Percentiles rank a stretch among this genome's conserved stretches.
Evolutionary conservation across 2,113 vertebrate genomes (phyloP).

Genomic region (Stigmatopora argus): DNA sequence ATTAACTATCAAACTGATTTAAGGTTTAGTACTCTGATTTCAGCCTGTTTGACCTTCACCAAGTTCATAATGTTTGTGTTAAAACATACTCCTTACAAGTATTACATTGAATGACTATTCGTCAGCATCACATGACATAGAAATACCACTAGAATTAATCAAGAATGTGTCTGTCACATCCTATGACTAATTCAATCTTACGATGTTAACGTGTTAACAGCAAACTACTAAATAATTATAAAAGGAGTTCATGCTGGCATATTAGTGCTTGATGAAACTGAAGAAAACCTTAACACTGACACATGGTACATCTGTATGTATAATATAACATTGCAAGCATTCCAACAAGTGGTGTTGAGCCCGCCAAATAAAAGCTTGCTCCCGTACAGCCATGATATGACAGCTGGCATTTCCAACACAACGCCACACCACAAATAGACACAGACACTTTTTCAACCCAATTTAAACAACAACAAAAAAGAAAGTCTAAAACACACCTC

Average conservation of each 20-base stretch:
- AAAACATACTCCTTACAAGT: neutral
- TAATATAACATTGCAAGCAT: slow-evolving; percentile 28
- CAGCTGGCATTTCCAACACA: slow-evolving; percentile 77
- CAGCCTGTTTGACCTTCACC: slow-evolving; percentile 2
- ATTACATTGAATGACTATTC: neutral
- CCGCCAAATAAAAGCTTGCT: slow-evolving; percentile 54
- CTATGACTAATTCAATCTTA: slow-evolving; percentile 3
- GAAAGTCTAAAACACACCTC: slow-evolving; percentile 43
- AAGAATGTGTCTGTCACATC: slow-evolving; percentile 1
- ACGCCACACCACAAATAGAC: slow-evolving; percentile 72
- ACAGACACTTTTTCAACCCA: slow-evolving; percentile 64
- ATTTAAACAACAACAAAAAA: slow-evolving; percentile 56
- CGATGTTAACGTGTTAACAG: neutral
- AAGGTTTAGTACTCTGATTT: neutral
- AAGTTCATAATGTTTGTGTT: slow-evolving; percentile 15
- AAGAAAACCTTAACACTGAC: neutral
- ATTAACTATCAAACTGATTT: neutral
- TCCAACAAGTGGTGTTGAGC: slow-evolving; percentile 48
- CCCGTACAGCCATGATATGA: slow-evolving; percentile 59
- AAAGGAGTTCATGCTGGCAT: neutral
- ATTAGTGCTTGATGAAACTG: neutral
- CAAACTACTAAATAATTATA: neutral
- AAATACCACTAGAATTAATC: slow-evolving; percentile 5
- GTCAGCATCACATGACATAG: neutral
- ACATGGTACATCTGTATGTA: neutral